A percentile compares a stretch with the other conserved stretches of the same genome.
phyloP scores from a whole-genome alignment of 2,113 vertebrate species.

The Tragelaphus buxtoni region DNA sequence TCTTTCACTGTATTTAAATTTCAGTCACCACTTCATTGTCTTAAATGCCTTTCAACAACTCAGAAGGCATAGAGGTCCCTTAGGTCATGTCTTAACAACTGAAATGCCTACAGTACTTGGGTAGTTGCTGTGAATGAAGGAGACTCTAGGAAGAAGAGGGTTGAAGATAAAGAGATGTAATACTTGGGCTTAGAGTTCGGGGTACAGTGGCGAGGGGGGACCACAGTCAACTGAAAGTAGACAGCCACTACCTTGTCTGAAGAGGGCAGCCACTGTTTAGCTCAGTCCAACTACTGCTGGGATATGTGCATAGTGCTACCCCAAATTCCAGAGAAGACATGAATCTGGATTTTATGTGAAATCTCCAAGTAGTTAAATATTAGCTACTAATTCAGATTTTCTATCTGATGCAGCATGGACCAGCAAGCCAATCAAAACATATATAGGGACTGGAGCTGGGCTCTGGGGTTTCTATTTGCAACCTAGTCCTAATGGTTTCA shows the following conservation, averaged over 20 bases:
- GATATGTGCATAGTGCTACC: not conserved
- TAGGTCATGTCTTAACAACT: not conserved
- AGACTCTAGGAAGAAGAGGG: not conserved
- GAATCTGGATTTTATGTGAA: conserved; percentile 31
- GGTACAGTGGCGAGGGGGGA: not conserved
- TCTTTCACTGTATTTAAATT: not conserved
- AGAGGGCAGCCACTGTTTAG: not conserved
- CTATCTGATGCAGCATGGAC: not conserved
- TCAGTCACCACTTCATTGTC: not conserved
- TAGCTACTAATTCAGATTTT: conserved; percentile 1
- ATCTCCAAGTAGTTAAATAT: conserved; percentile 26
- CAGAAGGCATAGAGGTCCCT: not conserved
- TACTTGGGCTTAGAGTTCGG: not conserved
- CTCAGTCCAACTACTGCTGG: not conserved
- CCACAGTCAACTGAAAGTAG: not conserved
- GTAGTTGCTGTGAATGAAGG: not conserved
- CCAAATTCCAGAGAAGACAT: not conserved
- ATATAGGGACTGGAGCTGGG: not conserved
- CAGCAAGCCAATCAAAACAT: not conserved
- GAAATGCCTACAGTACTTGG: not conserved
- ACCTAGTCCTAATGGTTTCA: not conserved
- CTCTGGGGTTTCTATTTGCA: not conserved
- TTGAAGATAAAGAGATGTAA: not conserved
- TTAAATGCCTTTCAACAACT: not conserved
- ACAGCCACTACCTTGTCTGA: not conserved